Percentiles rank a stretch among this genome's conserved stretches.
phyloP scores from a whole-genome alignment of 2,888 invertebrate species.

The Plebejus melissa region DNA sequence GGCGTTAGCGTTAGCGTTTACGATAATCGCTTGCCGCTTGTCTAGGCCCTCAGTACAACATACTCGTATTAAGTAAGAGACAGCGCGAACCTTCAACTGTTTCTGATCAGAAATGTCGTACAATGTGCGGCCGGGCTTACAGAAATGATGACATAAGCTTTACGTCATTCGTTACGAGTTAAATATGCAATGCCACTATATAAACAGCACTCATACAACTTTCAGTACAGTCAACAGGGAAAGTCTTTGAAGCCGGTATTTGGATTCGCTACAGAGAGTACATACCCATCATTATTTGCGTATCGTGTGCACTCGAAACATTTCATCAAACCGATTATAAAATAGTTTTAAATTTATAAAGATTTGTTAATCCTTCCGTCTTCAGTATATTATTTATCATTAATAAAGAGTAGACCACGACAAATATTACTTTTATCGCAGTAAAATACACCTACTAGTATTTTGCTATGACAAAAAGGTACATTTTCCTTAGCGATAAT shows the following conservation, averaged over 20 bases:
- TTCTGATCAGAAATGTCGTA: too few species aligned
- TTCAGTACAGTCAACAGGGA: neutral
- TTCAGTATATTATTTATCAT: too few species aligned
- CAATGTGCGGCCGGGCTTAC: neutral
- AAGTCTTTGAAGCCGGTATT: neutral
- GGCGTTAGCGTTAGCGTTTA: too few species aligned
- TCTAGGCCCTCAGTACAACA: too few species aligned
- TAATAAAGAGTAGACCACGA: too few species aligned
- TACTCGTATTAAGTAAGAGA: too few species aligned
- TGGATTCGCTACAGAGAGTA: neutral
- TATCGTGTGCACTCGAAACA: neutral
- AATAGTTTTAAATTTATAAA: neutral
- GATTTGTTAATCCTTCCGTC: too few species aligned
- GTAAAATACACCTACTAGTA: neutral
- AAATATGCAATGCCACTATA: conserved; percentile 4
- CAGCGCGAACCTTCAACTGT: too few species aligned
- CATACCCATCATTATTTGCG: neutral
- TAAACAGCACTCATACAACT: neutral
- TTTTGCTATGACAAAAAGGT: neutral
- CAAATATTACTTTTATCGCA: neutral
- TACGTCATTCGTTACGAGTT: neutral
- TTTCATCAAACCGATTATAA: neutral
- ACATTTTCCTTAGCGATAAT: neutral
- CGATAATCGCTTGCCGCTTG: too few species aligned
- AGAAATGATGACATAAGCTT: neutral